Evolutionary conservation across 2,797 vertebrate species (phyloP).

Genomic region (Aplochiton taeniatus): DNA sequence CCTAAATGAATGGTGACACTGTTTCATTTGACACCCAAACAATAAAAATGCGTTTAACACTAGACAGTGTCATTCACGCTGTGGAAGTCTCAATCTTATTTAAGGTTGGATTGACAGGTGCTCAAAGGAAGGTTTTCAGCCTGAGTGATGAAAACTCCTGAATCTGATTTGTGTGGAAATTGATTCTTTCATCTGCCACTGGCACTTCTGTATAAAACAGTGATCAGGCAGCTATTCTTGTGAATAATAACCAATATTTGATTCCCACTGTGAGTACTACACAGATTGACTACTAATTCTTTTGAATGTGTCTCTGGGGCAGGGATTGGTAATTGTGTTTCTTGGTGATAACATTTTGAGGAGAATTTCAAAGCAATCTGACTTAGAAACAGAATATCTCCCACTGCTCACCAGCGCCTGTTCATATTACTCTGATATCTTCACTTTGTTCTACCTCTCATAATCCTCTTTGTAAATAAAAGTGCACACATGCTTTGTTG

Average conservation of each 20-base stretch:
- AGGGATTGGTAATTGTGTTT: constrained; percentile 1
- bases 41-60: constrained; percentile 80
- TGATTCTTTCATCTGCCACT: constrained; percentile 11
- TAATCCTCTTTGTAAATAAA: neutral
- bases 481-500: too few relatives aligned
- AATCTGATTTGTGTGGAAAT: constrained; percentile 8
- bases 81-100: neutral
- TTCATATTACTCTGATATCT: neutral
- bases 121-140: neutral
- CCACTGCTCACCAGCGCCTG: neutral
- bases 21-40: constrained; percentile 79
- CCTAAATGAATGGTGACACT: constrained; percentile 74
- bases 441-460: neutral
- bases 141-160: neutral
- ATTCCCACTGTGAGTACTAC: neutral
- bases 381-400: constrained; percentile 8
- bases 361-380: constrained; percentile 7
- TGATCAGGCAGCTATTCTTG: constrained; percentile 4
- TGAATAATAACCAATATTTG: constrained; percentile 1
- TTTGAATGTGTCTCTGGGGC: neutral
- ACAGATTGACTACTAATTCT: neutral
- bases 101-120: neutral
- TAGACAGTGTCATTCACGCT: constrained; percentile 9
- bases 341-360: constrained; percentile 6
- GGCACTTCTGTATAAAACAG: constrained; percentile 5